Base-by-base conservation (phyloP, 2,888 invertebrate genomes). In the Mimumesa dahlbomi region DNA sequence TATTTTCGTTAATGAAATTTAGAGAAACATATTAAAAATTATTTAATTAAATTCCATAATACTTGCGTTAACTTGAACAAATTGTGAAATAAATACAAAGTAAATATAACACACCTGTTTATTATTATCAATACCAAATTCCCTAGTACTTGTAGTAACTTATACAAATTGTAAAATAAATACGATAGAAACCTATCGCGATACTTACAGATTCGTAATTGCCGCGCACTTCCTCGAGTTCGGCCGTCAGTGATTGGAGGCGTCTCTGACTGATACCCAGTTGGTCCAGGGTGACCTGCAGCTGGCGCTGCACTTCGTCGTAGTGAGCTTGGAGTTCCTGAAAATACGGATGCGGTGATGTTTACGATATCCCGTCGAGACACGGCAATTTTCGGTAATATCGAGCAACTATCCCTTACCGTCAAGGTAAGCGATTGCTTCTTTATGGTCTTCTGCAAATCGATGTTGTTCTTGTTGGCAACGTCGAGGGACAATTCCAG, bases 381-480 rank as follows among this genome's bases (percentile, higher is more conserved):
- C 13, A 4, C 11, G 0, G 9, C 2, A n/a, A 25, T 2, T 14
- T 19, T 52, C 42, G 16, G 45, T 40, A 16, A 58, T 1, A 14
- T 2, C n/a, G 6, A 34, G 16, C n/a, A 21, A 19, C 18, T 31
- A 29, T 13, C 1, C 40, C 90, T 89, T 87, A 93, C 94, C 88
- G 93, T 94, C 90, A 96, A 93, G 91, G 96, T 96, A 90, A 97
- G 93, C 81, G 97, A 96, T 90, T 98, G 98, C 90, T 96, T 98
- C 94, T 98, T 98, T 93, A 98, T 95, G 88, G 97, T 96, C 93
- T 98, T 97, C 91, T 98, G 98, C 90, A 98, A 93, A 90, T 98
- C 97, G 88, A 98, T 95, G 93, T 98, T 98, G 92, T 95, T 97
- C 93, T 98, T 97, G 93, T 99, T 98, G 92, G 98, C 96, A 84